Evolutionary conservation across 30 jellyfish, hydroid and myxozoan species (phyloP).

Genomic region (Rhopilema esculentum): DNA sequence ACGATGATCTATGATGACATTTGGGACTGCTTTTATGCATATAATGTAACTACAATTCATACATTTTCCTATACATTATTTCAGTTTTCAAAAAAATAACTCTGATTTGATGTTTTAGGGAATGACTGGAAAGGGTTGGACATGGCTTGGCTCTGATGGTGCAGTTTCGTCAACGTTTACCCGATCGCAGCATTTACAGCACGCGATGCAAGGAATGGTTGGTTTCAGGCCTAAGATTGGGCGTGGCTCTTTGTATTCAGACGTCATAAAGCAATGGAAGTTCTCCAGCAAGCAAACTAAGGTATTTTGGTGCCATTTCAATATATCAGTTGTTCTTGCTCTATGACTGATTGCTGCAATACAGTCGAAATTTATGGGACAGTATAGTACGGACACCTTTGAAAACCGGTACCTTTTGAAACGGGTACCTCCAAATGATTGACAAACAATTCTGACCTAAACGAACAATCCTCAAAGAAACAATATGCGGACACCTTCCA

Average conservation of each 20-base stretch:
- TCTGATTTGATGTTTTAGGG: constrained; percentile 56
- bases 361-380: no score
- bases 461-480: no score
- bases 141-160: constrained; percentile 98
- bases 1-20: no score
- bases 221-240: constrained; percentile 91
- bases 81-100: not conserved
- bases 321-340: not conserved
- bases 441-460: no score
- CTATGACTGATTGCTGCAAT: not conserved
- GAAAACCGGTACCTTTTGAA: no score
- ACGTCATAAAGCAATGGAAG: constrained; percentile 62
- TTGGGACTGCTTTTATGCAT: no score
- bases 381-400: no score
- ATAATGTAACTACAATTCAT: no score
- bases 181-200: constrained; percentile 82
- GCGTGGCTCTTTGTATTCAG: constrained; percentile 53
- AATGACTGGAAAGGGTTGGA: constrained; percentile 99
- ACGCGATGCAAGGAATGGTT: constrained; percentile 98
- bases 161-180: constrained; percentile 85
- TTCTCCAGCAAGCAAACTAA: constrained; percentile 7
- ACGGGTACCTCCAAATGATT: no score
- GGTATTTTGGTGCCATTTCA: constrained; percentile 3
- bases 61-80: no score
- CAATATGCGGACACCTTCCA: no score